Conservation (phyloP, 2,888 invertebrate genomes). For the Vesta saturnalis region DNA sequence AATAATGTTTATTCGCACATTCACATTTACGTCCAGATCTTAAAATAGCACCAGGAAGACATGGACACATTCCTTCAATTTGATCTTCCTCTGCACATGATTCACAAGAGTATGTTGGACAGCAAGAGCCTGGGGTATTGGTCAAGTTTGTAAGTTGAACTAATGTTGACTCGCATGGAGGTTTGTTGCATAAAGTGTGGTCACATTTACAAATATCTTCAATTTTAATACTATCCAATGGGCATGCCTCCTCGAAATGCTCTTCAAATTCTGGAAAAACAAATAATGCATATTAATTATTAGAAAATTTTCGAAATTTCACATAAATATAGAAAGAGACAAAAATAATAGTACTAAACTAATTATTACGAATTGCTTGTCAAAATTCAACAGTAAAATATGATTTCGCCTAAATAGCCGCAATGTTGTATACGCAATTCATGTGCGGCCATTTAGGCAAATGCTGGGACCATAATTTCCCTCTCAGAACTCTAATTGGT, state of each 20-base stretch:
- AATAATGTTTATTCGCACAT: constrained; percentile 51
- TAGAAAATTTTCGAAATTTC: no score
- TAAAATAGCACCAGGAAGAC: constrained; percentile 52
- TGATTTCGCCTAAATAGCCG: no score
- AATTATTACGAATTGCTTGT: no score
- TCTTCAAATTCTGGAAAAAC: not conserved
- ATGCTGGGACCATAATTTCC: no score
- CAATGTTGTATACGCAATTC: no score
- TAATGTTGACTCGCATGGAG: constrained; percentile 48
- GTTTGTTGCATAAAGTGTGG: constrained; percentile 49
- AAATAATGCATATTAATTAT: no score
- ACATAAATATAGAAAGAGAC: no score
- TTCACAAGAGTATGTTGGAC: constrained; percentile 54
- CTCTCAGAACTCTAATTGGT: no score
- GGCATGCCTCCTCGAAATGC: constrained; percentile 44
- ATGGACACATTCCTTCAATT: constrained; percentile 53
- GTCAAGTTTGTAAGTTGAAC: constrained; percentile 46
- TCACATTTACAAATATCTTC: constrained; percentile 53
- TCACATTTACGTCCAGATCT: constrained; percentile 50
- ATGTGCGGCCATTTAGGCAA: no score
- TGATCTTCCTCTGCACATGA: constrained; percentile 51
- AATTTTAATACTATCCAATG: constrained; percentile 50
- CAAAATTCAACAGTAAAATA: no score
- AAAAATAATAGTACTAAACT: no score
- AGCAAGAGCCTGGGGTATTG: constrained; percentile 52